Evolutionary conservation across 2,113 vertebrate genomes (phyloP).

Genomic region (Paracanthobrama guichenoti): DNA sequence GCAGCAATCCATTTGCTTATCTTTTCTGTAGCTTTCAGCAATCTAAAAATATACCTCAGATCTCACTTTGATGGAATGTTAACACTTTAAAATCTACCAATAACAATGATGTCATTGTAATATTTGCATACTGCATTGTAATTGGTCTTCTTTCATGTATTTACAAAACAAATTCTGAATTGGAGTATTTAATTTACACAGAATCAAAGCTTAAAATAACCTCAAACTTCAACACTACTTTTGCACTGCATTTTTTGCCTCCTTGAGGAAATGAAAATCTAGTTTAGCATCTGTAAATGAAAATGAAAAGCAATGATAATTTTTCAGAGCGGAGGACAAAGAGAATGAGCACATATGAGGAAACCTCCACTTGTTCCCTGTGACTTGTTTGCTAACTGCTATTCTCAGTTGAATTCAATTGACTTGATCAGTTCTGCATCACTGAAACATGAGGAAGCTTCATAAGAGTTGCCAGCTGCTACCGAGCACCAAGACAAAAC

Average conservation of each 20-base stretch:
- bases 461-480: constrained; percentile 19
- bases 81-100: no score
- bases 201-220: not conserved
- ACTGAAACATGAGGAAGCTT: not conserved
- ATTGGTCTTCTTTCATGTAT: no score
- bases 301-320: constrained; percentile 1
- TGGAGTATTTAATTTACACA: not conserved
- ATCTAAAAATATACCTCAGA: no score
- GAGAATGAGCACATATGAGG: not conserved
- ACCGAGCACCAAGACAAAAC: constrained; percentile 5
- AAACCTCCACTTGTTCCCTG: constrained; percentile 18
- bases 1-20: no score
- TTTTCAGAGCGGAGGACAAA: constrained; percentile 2
- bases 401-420: constrained; percentile 19
- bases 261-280: constrained; percentile 2
- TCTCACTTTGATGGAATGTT: no score
- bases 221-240: not conserved
- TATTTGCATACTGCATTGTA: no score
- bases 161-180: not conserved
- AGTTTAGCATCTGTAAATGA: constrained; percentile 16
- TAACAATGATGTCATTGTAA: no score
- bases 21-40: no score
- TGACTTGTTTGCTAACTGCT: constrained; percentile 22
- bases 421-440: constrained; percentile 32
- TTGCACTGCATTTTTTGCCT: not conserved